A percentile compares a stretch with the other conserved stretches of the same genome.
Conservation (phyloP, 2,888 invertebrate species). For the Eugnorisma glareosa region DNA sequence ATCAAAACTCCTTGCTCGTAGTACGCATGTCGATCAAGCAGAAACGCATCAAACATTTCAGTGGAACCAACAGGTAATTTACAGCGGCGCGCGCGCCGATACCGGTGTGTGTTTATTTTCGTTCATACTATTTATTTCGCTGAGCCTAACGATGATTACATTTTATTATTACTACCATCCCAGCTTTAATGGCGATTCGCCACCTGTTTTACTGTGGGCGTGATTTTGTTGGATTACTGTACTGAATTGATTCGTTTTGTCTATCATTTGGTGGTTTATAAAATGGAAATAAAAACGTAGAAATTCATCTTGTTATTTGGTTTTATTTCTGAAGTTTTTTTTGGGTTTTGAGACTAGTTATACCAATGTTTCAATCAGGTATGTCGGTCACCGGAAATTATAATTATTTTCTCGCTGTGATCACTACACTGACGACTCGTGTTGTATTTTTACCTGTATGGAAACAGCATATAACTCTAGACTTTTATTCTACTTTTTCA, state of each 20-base stretch:
- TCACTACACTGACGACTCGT: background rate
- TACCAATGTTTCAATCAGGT: background rate
- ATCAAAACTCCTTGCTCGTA: conserved; percentile 67
- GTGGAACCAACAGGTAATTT: conserved; percentile 89
- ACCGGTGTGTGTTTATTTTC: conserved; percentile 83
- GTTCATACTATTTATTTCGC: conserved; percentile 85
- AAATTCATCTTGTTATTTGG: background rate
- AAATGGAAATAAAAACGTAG: background rate
- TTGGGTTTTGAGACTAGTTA: background rate
- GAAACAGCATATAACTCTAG: background rate
- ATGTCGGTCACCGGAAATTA: background rate
- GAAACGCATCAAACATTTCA: conserved; percentile 87
- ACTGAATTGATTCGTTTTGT: conserved; percentile 52
- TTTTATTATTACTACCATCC: conserved; percentile 80
- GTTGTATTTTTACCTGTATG: background rate
- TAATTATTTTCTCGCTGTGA: background rate
- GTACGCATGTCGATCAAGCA: conserved; percentile 82
- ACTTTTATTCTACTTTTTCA: background rate
- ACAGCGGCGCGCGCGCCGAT: conserved; percentile 78
- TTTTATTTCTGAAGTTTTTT: background rate
- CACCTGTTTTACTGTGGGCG: conserved; percentile 63
- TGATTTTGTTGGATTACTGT: conserved; percentile 41
- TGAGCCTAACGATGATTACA: conserved; percentile 79
- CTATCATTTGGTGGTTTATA: conserved; percentile 14
- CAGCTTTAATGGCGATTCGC: conserved; percentile 67